phyloP scores from a whole-genome alignment of 2,113 vertebrate species.

The Callipepla californica region DNA sequence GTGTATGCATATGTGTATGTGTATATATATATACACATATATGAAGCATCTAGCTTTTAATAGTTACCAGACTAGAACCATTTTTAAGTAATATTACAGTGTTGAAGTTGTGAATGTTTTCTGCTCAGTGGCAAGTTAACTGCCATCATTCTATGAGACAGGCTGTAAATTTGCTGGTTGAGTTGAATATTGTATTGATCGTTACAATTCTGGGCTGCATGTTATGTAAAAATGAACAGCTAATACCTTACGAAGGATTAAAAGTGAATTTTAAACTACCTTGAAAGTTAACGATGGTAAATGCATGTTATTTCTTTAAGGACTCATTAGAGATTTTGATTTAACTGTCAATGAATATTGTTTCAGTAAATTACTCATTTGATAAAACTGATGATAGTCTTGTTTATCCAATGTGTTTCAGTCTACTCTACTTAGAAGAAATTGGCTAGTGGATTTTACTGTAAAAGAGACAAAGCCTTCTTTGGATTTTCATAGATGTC shows the following conservation, averaged over 20 bases:
- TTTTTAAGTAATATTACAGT: conserved; percentile 61
- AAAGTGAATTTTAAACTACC: conserved; percentile 18
- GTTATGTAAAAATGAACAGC: conserved; percentile 44
- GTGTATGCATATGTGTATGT: not conserved
- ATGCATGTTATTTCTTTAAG: conserved; percentile 10
- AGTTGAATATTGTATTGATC: conserved; percentile 60
- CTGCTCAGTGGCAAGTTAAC: conserved; percentile 51
- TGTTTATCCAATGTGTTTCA: not conserved
- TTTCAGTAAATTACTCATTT: not conserved
- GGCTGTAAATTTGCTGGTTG: conserved; percentile 60
- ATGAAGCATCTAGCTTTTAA: conserved; percentile 32
- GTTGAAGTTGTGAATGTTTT: conserved; percentile 71
- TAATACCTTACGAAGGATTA: not conserved
- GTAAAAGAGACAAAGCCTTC: not conserved
- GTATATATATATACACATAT: not conserved
- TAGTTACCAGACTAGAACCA: conserved; percentile 33
- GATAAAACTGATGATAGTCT: not conserved
- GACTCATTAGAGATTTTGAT: not conserved
- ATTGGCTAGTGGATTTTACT: not conserved
- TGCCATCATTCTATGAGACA: conserved; percentile 52
- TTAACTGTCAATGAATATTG: not conserved
- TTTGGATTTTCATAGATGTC: not conserved
- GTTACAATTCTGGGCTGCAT: conserved; percentile 10
- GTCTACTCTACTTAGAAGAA: not conserved
- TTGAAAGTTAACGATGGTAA: not conserved